A percentile compares a stretch with the other conserved stretches of the same genome.
Evolutionary conservation across 1,140 invertebrate species (phyloP).

Genomic region (Ceratina calcarata): DNA sequence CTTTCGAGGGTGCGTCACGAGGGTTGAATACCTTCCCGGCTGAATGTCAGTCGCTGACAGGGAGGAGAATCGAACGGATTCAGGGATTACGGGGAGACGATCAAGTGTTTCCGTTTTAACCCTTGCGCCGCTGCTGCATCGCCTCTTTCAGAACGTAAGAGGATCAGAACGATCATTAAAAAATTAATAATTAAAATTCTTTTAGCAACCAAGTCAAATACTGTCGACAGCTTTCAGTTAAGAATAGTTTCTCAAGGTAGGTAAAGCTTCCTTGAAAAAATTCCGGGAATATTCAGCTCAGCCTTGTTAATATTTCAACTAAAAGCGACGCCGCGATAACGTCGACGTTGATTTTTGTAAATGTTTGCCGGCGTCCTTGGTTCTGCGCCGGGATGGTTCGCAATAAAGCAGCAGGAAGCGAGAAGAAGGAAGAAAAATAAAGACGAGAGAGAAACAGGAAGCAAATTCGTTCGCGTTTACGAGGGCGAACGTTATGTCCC

Average conservation of each 20-base stretch:
- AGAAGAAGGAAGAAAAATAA: neutral
- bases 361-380: slow-evolving; percentile 5
- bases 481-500: neutral
- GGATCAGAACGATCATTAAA: too few species aligned
- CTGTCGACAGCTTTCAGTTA: too few species aligned
- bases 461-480: slow-evolving; percentile 32
- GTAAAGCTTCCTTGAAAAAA: too few species aligned
- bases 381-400: too few species aligned
- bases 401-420: neutral
- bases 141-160: too few species aligned
- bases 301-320: neutral
- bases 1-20: slow-evolving; percentile 27
- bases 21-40: slow-evolving; percentile 47
- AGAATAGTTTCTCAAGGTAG: too few species aligned
- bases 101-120: slow-evolving; percentile 10
- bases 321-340: slow-evolving; percentile 12
- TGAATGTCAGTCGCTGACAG: slow-evolving; percentile 50
- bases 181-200: too few species aligned
- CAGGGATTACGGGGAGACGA: neutral
- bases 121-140: neutral
- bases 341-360: slow-evolving; percentile 34
- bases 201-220: too few species aligned
- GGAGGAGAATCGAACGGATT: slow-evolving; percentile 29
- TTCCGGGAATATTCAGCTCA: too few species aligned
- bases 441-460: neutral